A percentile compares a stretch with the other conserved stretches of the same genome.
Conservation (phyloP, 2,797 vertebrate genomes). For the Erpetoichthys calabaricus region DNA sequence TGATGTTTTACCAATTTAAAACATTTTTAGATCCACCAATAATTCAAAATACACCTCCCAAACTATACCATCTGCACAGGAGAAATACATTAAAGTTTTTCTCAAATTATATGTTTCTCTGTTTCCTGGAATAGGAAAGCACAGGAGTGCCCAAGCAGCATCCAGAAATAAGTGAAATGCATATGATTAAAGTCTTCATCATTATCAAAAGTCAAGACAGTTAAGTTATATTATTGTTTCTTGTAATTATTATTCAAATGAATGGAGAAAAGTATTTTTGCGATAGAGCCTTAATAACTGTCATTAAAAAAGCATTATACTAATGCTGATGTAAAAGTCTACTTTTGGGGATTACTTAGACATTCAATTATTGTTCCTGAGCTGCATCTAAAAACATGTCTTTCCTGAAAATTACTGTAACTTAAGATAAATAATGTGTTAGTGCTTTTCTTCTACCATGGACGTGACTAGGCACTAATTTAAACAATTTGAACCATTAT, state of each 20-base stretch:
- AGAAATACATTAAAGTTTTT: too few species aligned
- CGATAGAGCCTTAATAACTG: background rate
- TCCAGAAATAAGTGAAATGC: background rate
- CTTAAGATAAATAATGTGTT: background rate
- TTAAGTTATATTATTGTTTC: background rate
- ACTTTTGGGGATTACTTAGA: background rate
- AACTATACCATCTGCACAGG: too few species aligned
- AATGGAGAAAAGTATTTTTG: background rate
- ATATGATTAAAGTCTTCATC: background rate
- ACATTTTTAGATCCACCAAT: too few species aligned
- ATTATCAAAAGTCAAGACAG: background rate
- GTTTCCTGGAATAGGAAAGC: too few species aligned
- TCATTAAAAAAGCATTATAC: constrained; percentile 4
- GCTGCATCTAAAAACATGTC: background rate
- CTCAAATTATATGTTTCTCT: too few species aligned
- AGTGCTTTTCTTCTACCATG: too few species aligned
- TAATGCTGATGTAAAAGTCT: background rate
- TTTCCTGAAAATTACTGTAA: background rate
- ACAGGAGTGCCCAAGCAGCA: too few species aligned
- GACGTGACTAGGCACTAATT: too few species aligned
- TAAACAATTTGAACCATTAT: too few species aligned
- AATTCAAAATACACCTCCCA: too few species aligned
- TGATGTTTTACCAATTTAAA: too few species aligned
- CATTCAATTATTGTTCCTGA: background rate
- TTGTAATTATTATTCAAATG: background rate